Base-by-base conservation (phyloP, 2,888 invertebrate species). In the Amphimallon solstitiale region DNA sequence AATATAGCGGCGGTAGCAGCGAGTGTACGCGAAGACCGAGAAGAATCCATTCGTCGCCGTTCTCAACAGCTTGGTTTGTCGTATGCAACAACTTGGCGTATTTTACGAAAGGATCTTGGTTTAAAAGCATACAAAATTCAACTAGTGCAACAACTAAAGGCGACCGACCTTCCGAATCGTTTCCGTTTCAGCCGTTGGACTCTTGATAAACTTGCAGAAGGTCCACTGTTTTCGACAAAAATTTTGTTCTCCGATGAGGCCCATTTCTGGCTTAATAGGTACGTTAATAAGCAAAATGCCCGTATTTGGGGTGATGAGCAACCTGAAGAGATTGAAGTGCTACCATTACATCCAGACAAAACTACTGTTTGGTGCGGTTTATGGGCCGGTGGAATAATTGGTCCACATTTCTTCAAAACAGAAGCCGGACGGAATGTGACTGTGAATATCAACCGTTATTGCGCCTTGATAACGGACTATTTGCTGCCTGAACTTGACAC, bases 401-500 rank as follows among this genome's bases (percentile, higher is more conserved):
- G 51, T 23, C 48, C 34, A 46, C 49, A 43, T 59, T 62, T 51
- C 23, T 49, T 51, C 19, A 59, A 59, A 17, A 40, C 21, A 3
- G 6, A 29, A 29, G 29, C 2, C 29, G 29, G 29, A 5, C 6
- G 29, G 5, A 60, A 37, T 60, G 29, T 5, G 6, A 29, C 29
- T 29, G 29, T 29, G 29, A 29, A 29, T 29, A 9, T 5, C 29
- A 35, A 9, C 10, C 63, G 4, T 65, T 60, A 65, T 56, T 34
- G 29, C 35, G 64, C 56, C 43, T 43, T 64, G 64, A 56, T 64
- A 59, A 63, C 34, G 52, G 63, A 54, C 38, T 63, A 54, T 63
- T 63, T 63, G 52, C 15, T 35, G 29, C 29, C 49, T 62, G 63
- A 40, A 54, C 15, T 63, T 54, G 54, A 63, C 38, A 54, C 19